A percentile compares a stretch with the other conserved stretches of the same genome.
Conservation (phyloP, 2,888 invertebrate genomes). For the Andrena camellia region DNA sequence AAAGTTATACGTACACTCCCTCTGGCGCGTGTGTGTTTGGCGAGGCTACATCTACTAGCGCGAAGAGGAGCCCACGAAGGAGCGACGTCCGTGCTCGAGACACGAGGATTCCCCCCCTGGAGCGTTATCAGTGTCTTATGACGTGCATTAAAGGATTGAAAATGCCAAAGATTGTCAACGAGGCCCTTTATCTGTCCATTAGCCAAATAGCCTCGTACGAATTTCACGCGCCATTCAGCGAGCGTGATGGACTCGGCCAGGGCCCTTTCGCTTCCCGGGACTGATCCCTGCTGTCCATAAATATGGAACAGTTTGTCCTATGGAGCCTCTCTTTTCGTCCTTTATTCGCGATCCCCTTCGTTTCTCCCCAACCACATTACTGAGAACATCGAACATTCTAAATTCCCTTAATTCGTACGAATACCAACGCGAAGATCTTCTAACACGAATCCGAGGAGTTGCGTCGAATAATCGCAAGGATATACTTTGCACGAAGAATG, state of each 20-base stretch:
- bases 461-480: slow-evolving; percentile 2
- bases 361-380: not conserved
- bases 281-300: slow-evolving; percentile 50
- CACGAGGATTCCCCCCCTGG: slow-evolving; percentile 34
- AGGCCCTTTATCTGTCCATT: slow-evolving; percentile 79
- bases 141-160: slow-evolving; percentile 79
- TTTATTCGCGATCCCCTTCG: not conserved
- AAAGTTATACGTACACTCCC: slow-evolving; percentile 30
- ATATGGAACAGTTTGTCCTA: slow-evolving; percentile 43
- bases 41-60: not conserved
- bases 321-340: not conserved
- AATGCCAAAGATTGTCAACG: slow-evolving; percentile 79
- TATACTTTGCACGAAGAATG: not conserved
- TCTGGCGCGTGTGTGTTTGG: not conserved
- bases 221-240: slow-evolving; percentile 69
- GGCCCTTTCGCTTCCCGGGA: slow-evolving; percentile 37
- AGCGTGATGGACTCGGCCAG: slow-evolving; percentile 45
- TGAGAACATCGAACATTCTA: not conserved
- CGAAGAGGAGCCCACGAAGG: slow-evolving; percentile 27
- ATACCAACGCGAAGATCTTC: not conserved
- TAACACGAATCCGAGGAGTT: not conserved
- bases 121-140: slow-evolving; percentile 79
- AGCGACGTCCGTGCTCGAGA: slow-evolving; percentile 24
- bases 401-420: not conserved
- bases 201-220: slow-evolving; percentile 76